phyloP scores from a whole-genome alignment of 64 coral and sea anemone species.

The Montipora capricornis region DNA sequence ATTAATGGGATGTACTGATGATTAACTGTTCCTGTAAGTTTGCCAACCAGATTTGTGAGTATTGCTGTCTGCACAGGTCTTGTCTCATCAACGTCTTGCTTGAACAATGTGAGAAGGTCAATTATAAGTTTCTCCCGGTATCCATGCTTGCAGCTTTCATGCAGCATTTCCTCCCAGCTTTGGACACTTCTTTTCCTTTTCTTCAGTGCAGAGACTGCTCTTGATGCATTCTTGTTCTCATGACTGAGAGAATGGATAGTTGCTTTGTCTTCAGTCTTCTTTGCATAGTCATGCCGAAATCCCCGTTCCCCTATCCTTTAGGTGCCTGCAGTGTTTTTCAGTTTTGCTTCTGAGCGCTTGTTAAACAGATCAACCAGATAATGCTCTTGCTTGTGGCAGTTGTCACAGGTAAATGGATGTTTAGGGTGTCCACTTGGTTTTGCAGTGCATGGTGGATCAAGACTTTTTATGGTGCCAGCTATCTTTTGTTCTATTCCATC shows the following conservation, averaged over 20 bases:
- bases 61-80: conserved; percentile 1
- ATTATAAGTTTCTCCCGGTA: conserved; percentile 6
- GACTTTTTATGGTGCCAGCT: background rate
- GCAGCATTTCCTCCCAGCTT: conserved; percentile 22
- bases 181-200: background rate
- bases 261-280: background rate
- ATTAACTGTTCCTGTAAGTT: conserved; percentile 20
- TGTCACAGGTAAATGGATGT: too few species aligned
- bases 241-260: background rate
- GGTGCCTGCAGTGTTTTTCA: background rate
- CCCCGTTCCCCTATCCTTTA: background rate
- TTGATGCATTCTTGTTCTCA: background rate
- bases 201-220: background rate
- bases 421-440: background rate
- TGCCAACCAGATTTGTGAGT: conserved; percentile 1
- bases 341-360: background rate
- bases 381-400: background rate
- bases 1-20: conserved; percentile 20
- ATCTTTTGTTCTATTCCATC: background rate
- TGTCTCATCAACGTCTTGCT: background rate
- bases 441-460: background rate
- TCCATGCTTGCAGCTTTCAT: background rate
- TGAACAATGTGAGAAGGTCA: background rate
- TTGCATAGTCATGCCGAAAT: background rate
- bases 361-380: conserved; percentile 2